phyloP scores from a whole-genome alignment of 2,888 invertebrate species.

The Elysia crispata region DNA sequence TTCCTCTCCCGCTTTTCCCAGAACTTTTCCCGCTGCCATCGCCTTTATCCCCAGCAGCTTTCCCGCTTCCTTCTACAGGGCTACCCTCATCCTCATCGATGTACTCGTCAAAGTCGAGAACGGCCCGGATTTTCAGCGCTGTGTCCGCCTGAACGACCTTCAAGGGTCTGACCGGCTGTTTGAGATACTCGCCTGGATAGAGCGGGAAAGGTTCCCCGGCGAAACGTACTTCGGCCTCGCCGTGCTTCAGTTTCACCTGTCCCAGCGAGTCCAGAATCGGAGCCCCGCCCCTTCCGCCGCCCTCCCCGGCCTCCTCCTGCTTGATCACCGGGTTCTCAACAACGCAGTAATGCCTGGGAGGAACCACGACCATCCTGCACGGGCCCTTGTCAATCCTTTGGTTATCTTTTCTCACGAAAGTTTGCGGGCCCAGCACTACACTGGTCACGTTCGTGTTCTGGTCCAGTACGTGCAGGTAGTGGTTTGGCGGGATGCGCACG shows the following conservation, averaged over 20 bases:
- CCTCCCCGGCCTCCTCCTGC: constrained; percentile 66
- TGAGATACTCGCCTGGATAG: constrained; percentile 78
- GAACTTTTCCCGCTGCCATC: not conserved
- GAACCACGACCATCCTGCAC: constrained; percentile 78
- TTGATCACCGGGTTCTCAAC: constrained; percentile 78
- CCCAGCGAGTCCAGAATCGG: constrained; percentile 75
- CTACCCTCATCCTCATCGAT: too few relatives aligned
- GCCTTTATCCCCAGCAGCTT: not conserved
- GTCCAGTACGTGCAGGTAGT: constrained; percentile 78
- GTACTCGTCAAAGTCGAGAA: constrained; percentile 73
- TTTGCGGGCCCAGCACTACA: constrained; percentile 77
- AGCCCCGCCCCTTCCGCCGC: constrained; percentile 67
- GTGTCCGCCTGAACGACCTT: constrained; percentile 77
- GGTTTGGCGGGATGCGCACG: constrained; percentile 75
- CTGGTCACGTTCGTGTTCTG: constrained; percentile 77
- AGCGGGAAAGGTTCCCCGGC: constrained; percentile 79
- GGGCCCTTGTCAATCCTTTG: constrained; percentile 78
- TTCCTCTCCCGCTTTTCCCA: too few relatives aligned
- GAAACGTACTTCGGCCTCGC: constrained; percentile 79
- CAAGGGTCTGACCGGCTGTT: constrained; percentile 72
- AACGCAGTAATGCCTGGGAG: constrained; percentile 79
- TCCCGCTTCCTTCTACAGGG: too few relatives aligned
- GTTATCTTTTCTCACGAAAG: constrained; percentile 78
- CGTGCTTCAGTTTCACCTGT: constrained; percentile 77
- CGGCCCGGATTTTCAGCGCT: constrained; percentile 77